These are phyloP conservation scores for Euspilapteryx auroguttella DNA, from an alignment of 2,888 invertebrate species.

Conservation along the genomic window DNA sequence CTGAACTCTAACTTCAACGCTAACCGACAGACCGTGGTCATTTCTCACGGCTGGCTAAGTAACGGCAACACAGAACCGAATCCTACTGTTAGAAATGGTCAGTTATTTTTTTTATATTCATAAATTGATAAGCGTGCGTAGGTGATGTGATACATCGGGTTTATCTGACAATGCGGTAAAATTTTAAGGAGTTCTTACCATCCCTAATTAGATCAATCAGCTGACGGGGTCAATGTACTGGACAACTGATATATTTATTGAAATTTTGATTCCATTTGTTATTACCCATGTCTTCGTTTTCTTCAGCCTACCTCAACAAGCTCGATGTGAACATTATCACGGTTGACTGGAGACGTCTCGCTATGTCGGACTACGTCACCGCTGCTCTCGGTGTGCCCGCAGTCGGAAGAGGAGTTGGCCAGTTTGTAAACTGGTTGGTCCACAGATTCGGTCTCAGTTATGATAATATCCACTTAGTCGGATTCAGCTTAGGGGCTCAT, in stretches of 20 bases:
- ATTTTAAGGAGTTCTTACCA: not conserved
- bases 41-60: slow-evolving; percentile 30
- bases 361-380: slow-evolving; percentile 20
- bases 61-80: slow-evolving; percentile 18
- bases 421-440: slow-evolving; percentile 30
- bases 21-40: slow-evolving; percentile 16
- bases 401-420: slow-evolving; percentile 34
- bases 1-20: slow-evolving; percentile 22
- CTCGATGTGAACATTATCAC: slow-evolving; percentile 33
- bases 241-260: not conserved
- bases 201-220: not conserved
- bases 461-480: slow-evolving; percentile 15
- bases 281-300: too few species aligned
- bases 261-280: too few species aligned
- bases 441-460: slow-evolving; percentile 19
- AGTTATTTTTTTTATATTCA: slow-evolving; percentile 4
- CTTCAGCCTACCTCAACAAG: slow-evolving; percentile 20
- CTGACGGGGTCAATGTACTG: too few species aligned
- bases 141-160: slow-evolving; percentile 1
- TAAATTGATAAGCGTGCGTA: slow-evolving; percentile 1
- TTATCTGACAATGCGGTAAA: not conserved
- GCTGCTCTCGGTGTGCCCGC: slow-evolving; percentile 29
- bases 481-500: slow-evolving; percentile 12
- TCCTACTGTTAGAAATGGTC: slow-evolving; percentile 22
- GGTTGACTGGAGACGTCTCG: slow-evolving; percentile 35